Evolutionary conservation across 2,888 invertebrate species (phyloP).

Genomic region (Atethmia centrago): DNA sequence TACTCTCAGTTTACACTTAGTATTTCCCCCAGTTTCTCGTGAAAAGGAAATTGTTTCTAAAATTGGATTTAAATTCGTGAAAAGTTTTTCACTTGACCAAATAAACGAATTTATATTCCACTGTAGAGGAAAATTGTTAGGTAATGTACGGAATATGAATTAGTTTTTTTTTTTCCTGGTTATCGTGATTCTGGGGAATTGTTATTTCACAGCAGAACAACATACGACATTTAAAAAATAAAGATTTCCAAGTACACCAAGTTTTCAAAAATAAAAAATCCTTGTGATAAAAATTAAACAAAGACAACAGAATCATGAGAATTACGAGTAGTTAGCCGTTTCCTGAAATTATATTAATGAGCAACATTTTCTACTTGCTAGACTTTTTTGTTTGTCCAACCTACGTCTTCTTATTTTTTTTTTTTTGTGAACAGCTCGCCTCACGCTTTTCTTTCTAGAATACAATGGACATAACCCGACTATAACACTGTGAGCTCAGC

Average conservation of each 20-base stretch:
- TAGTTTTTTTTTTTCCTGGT: not conserved
- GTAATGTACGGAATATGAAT: not conserved
- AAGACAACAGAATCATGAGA: too few relatives aligned
- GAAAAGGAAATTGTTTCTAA: not conserved
- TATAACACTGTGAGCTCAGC: not conserved
- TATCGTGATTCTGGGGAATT: not conserved
- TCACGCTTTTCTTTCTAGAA: not conserved
- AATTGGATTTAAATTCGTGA: not conserved
- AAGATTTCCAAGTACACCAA: too few relatives aligned
- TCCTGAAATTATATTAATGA: not conserved
- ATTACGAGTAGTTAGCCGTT: not conserved
- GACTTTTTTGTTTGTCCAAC: not conserved
- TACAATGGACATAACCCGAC: not conserved
- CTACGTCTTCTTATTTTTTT: not conserved
- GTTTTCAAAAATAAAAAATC: too few relatives aligned
- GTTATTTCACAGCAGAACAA: too few relatives aligned
- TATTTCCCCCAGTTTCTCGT: too few relatives aligned
- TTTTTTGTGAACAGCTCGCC: not conserved
- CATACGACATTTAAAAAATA: too few relatives aligned
- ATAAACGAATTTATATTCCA: conserved; percentile 17
- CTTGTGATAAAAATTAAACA: too few relatives aligned
- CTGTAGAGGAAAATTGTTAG: not conserved
- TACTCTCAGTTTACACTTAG: too few relatives aligned
- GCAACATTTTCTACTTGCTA: not conserved
- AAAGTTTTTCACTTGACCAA: conserved; percentile 1